Base-by-base conservation (phyloP, 1,140 invertebrate genomes). In the Cydia amplana region DNA sequence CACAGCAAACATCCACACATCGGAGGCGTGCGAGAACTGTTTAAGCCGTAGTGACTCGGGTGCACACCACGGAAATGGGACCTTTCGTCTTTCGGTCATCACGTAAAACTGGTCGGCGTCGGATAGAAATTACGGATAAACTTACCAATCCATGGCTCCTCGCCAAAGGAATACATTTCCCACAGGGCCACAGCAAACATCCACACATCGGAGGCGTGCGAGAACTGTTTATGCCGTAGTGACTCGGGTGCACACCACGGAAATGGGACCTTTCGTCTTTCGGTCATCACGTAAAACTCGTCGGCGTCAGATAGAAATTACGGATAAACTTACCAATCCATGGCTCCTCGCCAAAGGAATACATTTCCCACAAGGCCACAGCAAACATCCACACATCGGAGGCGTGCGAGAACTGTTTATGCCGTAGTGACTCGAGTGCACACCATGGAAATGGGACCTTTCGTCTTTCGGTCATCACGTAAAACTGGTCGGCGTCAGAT, bases 371-470 rank as follows among this genome's bases (percentile, higher is more conserved):
- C 0, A 97, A 87, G 0, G 97, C 97, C 0, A 97, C 97, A 4
- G 96, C 97, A 88, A 97, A 98, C 97, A 98, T 98, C 97, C 97
- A 98, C 0, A 96, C 96, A 87, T 98, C 97, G 4, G 97, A 97
- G 1, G 97, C 97, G 91, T 98, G 98, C 46, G 97, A 98, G 87
- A 99, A 99, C 82, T 98, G 96, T 5, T 97, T 92, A 10, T 95
- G 95, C 75, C 97, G 95, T 16, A 99, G 91, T 0, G 97, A 98
- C 91, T 99, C 98, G 0, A 98, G 98, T 0, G 98, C 98, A 93
- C 98, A 99, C 98, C 98, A 99, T 0, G 98, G 98, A 91, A 99
- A 99, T 0, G 98, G 98, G 20, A 99, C 98, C 89, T 99, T 98
- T 81, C 98, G 98, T 75, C 98, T 96, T 91, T 99, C 98, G 23